Evolutionary conservation across 2,113 vertebrate genomes (phyloP).

Genomic region (Pseudorasbora parva): DNA sequence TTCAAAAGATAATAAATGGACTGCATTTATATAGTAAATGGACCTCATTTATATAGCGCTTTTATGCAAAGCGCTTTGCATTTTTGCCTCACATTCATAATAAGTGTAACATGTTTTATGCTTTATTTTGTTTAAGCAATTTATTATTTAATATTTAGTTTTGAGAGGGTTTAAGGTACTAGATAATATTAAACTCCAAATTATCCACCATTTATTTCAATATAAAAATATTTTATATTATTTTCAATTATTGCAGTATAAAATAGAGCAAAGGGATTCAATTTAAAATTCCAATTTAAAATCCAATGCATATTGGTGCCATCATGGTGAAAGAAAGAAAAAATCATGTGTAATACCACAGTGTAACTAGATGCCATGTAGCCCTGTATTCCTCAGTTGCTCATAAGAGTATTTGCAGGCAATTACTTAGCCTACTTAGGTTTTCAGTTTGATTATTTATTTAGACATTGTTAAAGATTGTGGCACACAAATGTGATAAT

Average conservation of each 20-base stretch:
- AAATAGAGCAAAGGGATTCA: neutral
- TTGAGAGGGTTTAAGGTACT: neutral
- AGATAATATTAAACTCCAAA: neutral
- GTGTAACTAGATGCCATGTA: neutral
- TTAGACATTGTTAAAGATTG: neutral
- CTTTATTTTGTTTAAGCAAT: too few relatives aligned
- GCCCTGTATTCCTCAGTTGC: neutral
- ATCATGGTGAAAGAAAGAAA: neutral
- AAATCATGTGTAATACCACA: too few relatives aligned
- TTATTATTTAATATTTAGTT: neutral
- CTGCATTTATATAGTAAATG: too few relatives aligned
- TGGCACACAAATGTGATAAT: too few relatives aligned
- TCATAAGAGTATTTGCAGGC: neutral
- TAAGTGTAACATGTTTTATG: too few relatives aligned
- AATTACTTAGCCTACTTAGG: neutral
- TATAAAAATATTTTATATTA: neutral
- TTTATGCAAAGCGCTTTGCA: too few relatives aligned
- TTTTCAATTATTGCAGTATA: neutral
- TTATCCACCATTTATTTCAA: neutral
- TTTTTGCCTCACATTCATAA: too few relatives aligned
- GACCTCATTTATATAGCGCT: too few relatives aligned
- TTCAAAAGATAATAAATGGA: too few relatives aligned
- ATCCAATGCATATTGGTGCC: neutral
- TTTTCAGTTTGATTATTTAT: neutral
- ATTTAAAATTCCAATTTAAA: too few relatives aligned